phyloP scores from a whole-genome alignment of 30 jellyfish, hydroid and myxozoan genomes.

The Aurelia coerulea region DNA sequence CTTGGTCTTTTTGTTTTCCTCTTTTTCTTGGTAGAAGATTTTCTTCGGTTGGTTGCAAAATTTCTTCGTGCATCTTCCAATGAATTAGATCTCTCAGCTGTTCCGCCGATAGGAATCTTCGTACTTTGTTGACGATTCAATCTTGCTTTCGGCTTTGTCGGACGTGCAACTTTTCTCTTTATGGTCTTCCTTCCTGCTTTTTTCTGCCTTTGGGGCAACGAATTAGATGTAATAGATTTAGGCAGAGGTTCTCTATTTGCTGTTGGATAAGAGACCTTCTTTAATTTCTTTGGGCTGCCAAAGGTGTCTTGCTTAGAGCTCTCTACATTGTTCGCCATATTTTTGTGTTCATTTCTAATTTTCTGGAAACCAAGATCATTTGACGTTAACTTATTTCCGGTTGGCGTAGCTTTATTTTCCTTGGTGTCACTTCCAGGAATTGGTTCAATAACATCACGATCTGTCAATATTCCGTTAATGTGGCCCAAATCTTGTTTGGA shows the following conservation, averaged over 20 bases:
- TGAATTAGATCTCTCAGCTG: background rate
- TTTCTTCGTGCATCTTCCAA: background rate
- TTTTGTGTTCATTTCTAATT: background rate
- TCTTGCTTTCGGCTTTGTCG: background rate
- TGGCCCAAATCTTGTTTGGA: constrained; percentile 57
- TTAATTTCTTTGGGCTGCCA: background rate
- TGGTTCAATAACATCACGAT: constrained; percentile 56
- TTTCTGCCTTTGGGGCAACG: background rate
- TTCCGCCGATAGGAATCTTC: background rate
- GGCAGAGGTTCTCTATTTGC: background rate
- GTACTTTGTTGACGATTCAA: background rate
- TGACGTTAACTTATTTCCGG: background rate
- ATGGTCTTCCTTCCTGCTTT: background rate
- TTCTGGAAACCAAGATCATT: background rate
- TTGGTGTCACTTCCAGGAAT: background rate
- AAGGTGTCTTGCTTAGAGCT: background rate
- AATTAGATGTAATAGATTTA: background rate
- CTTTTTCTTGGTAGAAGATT: background rate
- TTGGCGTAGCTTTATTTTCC: background rate
- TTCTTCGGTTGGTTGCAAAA: background rate
- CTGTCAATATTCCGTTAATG: constrained; percentile 66
- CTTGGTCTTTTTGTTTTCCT: constrained; percentile 11
- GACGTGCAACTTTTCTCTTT: background rate
- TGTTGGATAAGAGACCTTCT: background rate
- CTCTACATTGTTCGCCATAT: background rate